Conservation (phyloP, 2,888 invertebrate genomes). For the Oxyscelio sp. region DNA sequence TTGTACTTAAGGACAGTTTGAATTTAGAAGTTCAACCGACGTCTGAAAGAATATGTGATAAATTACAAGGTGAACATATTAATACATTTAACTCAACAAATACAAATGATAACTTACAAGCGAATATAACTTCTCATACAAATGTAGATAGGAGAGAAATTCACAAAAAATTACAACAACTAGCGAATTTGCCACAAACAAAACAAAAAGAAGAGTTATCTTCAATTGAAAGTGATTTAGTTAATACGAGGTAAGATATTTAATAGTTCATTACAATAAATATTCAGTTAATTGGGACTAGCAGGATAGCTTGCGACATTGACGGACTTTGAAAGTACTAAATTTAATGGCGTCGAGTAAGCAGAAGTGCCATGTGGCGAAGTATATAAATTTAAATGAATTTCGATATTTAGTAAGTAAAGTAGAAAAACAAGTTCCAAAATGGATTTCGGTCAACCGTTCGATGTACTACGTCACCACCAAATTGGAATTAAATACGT, state of each 20-base stretch:
- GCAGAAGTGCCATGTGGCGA: no score
- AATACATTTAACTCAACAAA: slow-evolving; percentile 5
- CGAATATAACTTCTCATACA: neutral
- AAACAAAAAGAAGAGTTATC: slow-evolving; percentile 41
- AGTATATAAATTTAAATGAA: no score
- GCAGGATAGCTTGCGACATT: no score
- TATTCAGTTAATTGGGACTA: no score
- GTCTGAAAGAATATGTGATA: neutral
- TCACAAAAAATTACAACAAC: slow-evolving; percentile 30
- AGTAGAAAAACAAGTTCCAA: no score
- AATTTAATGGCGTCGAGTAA: no score
- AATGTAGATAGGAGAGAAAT: slow-evolving; percentile 34
- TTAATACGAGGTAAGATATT: slow-evolving; percentile 44
- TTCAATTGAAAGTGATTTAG: slow-evolving; percentile 41
- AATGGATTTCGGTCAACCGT: no score
- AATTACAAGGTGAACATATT: neutral
- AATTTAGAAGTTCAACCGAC: neutral
- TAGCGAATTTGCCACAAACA: slow-evolving; percentile 17
- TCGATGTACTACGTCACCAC: no score
- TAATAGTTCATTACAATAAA: no score
- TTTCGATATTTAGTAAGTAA: no score
- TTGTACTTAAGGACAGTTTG: slow-evolving; percentile 19
- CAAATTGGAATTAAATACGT: no score
- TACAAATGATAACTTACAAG: neutral
- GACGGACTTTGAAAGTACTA: no score